Percentiles rank a stretch among this genome's conserved stretches.
phyloP scores from a whole-genome alignment of 2,797 vertebrate species.

The Sylvia borin region DNA sequence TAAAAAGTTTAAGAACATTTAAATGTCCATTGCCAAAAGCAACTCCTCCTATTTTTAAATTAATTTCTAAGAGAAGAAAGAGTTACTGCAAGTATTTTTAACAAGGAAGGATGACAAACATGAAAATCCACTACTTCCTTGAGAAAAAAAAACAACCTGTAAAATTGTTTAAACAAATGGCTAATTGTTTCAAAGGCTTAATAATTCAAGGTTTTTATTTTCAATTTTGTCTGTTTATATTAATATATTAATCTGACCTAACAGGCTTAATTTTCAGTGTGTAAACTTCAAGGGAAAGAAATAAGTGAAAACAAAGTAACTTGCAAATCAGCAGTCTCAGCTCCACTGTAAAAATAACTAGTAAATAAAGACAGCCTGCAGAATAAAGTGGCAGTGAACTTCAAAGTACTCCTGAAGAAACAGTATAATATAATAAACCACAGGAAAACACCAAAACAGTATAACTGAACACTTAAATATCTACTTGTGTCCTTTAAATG shows the following conservation, averaged over 20 bases:
- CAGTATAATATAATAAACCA: not conserved
- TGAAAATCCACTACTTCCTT: not conserved
- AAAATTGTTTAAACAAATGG: not conserved
- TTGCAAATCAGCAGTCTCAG: not conserved
- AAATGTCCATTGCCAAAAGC: not conserved
- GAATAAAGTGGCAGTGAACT: not conserved
- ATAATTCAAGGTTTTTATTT: not conserved
- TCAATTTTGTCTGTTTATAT: not conserved
- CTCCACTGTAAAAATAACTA: not conserved
- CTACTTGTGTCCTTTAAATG: not conserved
- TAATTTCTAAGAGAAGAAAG: not conserved
- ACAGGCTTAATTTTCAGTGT: not conserved
- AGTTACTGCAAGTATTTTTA: not conserved
- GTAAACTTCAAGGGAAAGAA: not conserved
- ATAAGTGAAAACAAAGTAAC: not conserved
- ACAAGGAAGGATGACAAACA: not conserved
- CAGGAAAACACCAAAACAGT: not conserved
- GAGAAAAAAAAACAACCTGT: not conserved
- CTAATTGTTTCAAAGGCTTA: not conserved
- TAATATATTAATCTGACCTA: not conserved
- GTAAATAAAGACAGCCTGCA: not conserved
- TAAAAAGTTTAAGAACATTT: conserved; percentile 9
- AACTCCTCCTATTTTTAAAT: not conserved
- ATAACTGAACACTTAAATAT: not conserved
- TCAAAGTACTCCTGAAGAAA: not conserved